Evolutionary conservation across 1,140 invertebrate genomes (phyloP), one percentile per base, ranked within the genome.

Genomic region (Pseudomyrmex dendroicus): DNA sequence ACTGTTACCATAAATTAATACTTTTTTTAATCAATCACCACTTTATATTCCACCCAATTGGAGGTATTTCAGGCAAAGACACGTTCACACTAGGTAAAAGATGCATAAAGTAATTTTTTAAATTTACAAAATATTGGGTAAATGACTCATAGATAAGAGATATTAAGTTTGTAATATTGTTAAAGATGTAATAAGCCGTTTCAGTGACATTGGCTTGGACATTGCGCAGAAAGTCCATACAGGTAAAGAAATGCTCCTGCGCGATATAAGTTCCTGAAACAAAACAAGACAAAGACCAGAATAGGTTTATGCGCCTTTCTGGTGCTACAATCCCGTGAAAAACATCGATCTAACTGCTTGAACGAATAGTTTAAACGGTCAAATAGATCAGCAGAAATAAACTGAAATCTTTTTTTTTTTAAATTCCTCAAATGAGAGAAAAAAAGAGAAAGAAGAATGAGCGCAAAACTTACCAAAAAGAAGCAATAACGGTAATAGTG

Each of bases 231-330:
- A 91, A 92, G 80, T 94, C 91, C 92, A 91, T 89, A 91, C 78
- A 89, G 84, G 83, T 90, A 92, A 91, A 91, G 90, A 91, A 91
- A 89, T 94, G 84, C 80, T 90, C 91, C 92, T 92, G 89, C 89
- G 90, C 87, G 91, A 93, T 72, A 91, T 93, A 93, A 92, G 91
- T 86, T 89, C 93, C 94, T 94, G 94, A 93, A 94, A 94, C 93
- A 94, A 92, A 94, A 91, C 35, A 92, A 90, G 77, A 93, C 80
- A 84, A 90, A 90, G 82, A 89, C 90, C 84, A 91, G 86, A 88
- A 87, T 92, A 91, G 90, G 84, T 85, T 90, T 90, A 84, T 67
- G 64, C 57, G 68, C 68, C 86, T 90, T 74, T 82, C 80, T 83
- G 64, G 52, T 70, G 62, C 56, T 74, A 56, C 25, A 59, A 72